Evolutionary conservation across 2,113 vertebrate genomes (phyloP).

Genomic region (Chaetops frenatus): DNA sequence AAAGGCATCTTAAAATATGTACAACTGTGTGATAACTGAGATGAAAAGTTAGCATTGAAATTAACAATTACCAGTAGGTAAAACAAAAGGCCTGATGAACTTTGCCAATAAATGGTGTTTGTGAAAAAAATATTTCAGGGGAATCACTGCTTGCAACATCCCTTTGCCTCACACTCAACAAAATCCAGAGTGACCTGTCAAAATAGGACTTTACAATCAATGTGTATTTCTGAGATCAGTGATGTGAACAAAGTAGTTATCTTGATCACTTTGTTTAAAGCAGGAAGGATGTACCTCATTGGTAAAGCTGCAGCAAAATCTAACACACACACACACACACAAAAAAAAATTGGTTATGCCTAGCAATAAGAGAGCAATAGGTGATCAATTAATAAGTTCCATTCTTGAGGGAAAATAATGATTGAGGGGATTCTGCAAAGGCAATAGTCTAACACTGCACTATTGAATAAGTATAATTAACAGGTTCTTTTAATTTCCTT

Average conservation of each 20-base stretch:
- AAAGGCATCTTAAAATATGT: neutral
- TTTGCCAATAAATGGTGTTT: neutral
- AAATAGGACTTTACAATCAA: neutral
- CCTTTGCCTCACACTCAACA: rapidly evolving
- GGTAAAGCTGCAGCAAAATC: neutral
- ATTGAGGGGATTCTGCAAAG: neutral
- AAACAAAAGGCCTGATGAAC: neutral
- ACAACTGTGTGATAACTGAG: neutral
- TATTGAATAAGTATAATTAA: neutral
- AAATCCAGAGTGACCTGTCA: neutral
- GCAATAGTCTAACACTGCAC: neutral
- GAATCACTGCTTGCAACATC: neutral
- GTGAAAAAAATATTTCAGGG: neutral
- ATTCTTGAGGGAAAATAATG: neutral
- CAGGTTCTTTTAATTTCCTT: neutral
- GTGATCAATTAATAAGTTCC: neutral
- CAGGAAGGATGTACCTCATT: neutral
- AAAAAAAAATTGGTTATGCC: neutral
- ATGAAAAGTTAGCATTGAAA: neutral
- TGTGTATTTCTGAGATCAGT: neutral
- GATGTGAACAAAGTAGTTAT: neutral
- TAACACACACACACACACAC: neutral
- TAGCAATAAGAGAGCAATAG: neutral
- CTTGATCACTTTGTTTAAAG: neutral
- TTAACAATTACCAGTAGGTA: neutral